Conservation (phyloP, 2,888 invertebrate species). For the Xylophagus ater region DNA sequence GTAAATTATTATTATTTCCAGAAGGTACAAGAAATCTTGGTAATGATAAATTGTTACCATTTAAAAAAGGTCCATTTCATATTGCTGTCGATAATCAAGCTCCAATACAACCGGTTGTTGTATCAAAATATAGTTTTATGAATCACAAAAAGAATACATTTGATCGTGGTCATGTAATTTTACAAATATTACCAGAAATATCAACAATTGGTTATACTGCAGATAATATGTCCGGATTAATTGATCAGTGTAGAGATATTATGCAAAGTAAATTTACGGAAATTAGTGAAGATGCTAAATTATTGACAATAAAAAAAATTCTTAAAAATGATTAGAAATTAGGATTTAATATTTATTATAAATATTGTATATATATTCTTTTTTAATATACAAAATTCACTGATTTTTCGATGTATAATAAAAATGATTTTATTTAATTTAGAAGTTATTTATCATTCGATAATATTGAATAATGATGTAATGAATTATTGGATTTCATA, state of each 20-base stretch:
- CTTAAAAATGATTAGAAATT: too few relatives aligned
- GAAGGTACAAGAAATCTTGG: slow-evolving; percentile 84
- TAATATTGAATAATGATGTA: too few relatives aligned
- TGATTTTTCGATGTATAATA: too few relatives aligned
- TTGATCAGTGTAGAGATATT: slow-evolving; percentile 51
- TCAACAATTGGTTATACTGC: slow-evolving; percentile 51
- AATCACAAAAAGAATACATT: slow-evolving; percentile 51
- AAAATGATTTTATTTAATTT: too few relatives aligned
- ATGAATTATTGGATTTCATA: too few relatives aligned
- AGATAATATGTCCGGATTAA: slow-evolving; percentile 51
- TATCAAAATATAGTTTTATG: slow-evolving; percentile 70
- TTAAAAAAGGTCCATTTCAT: slow-evolving; percentile 95
- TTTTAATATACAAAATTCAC: too few relatives aligned
- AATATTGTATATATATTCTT: too few relatives aligned
- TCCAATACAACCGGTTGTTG: slow-evolving; percentile 81
- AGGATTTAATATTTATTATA: too few relatives aligned
- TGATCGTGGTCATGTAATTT: slow-evolving; percentile 56
- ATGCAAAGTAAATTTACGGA: slow-evolving; percentile 56
- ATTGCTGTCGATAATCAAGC: slow-evolving; percentile 74
- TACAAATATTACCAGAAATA: slow-evolving; percentile 63
- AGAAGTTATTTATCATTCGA: too few relatives aligned
- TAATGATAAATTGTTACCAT: slow-evolving; percentile 67
- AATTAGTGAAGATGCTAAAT: slow-evolving; percentile 41
- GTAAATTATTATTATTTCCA: slow-evolving; percentile 77
- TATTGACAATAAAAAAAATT: too few relatives aligned